Evolutionary conservation across 2,797 vertebrate species (phyloP).

Genomic region (Bradypodion pumilum): DNA sequence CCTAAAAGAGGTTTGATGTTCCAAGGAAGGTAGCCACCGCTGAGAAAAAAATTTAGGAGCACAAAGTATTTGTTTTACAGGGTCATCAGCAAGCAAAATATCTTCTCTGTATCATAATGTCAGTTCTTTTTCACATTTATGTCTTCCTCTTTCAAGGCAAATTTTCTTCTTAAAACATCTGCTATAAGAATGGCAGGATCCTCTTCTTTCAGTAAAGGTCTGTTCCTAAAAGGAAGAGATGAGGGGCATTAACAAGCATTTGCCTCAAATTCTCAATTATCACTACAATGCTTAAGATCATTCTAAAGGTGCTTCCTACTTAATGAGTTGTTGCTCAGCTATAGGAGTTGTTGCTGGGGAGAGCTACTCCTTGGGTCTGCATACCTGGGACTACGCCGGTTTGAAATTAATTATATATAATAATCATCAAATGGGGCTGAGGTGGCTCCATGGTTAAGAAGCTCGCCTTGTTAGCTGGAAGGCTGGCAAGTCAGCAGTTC

Average conservation of each 20-base stretch:
- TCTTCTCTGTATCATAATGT: slow-evolving; percentile 9
- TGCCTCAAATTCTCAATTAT: not conserved
- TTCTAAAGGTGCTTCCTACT: not conserved
- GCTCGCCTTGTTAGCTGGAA: too few relatives aligned
- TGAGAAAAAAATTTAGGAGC: slow-evolving; percentile 65
- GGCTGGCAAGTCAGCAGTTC: too few relatives aligned
- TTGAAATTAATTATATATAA: too few relatives aligned
- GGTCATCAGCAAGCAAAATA: slow-evolving; percentile 20
- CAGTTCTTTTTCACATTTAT: slow-evolving; percentile 75
- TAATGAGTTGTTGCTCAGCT: too few relatives aligned
- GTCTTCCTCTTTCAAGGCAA: slow-evolving; percentile 92
- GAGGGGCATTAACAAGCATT: not conserved
- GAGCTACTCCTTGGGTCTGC: too few relatives aligned
- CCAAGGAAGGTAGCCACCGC: slow-evolving; percentile 73
- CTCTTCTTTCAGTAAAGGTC: slow-evolving; percentile 88
- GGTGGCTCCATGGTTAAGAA: too few relatives aligned
- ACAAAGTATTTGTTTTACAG: slow-evolving; percentile 58
- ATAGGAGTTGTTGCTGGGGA: too few relatives aligned
- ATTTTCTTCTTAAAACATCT: slow-evolving; percentile 93
- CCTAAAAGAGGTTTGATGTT: slow-evolving; percentile 56
- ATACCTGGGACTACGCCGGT: too few relatives aligned
- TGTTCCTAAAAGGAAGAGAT: slow-evolving; percentile 74
- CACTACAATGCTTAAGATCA: not conserved
- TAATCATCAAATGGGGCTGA: too few relatives aligned
- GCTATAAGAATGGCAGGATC: slow-evolving; percentile 93